These are phyloP conservation scores for Cuculus canorus DNA, from an alignment of 2,797 vertebrate species.

Conservation along the genomic window DNA sequence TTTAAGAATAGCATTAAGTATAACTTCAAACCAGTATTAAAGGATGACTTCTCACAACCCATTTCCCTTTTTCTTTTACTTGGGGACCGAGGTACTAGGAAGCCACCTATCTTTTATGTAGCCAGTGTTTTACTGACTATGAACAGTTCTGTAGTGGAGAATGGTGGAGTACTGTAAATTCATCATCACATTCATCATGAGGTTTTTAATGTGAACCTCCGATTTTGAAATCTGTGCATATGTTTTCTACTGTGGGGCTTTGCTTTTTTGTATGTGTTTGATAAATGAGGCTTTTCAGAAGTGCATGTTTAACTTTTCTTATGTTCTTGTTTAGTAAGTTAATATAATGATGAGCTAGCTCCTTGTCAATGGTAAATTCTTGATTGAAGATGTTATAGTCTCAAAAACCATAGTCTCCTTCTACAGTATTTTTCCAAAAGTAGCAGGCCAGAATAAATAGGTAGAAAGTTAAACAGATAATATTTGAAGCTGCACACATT, in stretches of 20 bases:
- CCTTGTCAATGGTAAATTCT: background rate
- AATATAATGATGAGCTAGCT: background rate
- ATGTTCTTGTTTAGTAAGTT: background rate
- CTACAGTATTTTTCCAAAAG: background rate
- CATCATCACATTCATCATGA: background rate
- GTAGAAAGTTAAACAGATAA: background rate
- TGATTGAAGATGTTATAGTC: background rate
- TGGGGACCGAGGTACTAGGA: background rate
- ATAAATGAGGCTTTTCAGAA: slow-evolving; percentile 15
- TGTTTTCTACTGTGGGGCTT: background rate
- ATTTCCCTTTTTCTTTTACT: slow-evolving; percentile 36
- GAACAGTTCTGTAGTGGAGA: background rate
- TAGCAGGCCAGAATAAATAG: background rate
- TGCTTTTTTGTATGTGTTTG: background rate
- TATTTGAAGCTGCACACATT: background rate
- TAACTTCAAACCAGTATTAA: slow-evolving; percentile 55
- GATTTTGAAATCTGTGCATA: background rate
- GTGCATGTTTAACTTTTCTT: background rate
- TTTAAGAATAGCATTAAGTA: slow-evolving; percentile 50
- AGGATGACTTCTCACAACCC: background rate
- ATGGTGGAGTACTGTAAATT: background rate
- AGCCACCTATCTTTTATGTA: slow-evolving; percentile 30
- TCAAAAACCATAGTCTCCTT: background rate
- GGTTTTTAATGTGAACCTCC: background rate
- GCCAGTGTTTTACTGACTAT: background rate